These are phyloP conservation scores for Cynocephalus volans DNA, from an alignment of 2,113 vertebrate species.

Conservation along the genomic window DNA sequence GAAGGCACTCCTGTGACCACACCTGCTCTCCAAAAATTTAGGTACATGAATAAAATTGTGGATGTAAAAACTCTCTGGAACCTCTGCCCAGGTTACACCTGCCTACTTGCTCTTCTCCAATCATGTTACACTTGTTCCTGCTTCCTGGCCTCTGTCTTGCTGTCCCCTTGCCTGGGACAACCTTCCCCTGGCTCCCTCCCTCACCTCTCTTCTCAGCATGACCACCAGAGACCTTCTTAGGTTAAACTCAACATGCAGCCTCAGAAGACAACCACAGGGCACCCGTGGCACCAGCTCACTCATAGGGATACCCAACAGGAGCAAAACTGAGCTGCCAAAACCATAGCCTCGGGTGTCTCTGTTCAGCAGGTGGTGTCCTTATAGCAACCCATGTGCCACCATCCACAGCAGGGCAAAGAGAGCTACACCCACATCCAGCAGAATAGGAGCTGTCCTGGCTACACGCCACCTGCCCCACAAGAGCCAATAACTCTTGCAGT, in stretches of 20 bases:
- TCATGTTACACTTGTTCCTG: neutral
- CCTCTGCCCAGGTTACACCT: neutral
- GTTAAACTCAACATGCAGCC: neutral
- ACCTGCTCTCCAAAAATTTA: neutral
- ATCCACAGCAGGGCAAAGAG: neutral
- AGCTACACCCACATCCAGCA: accelerated
- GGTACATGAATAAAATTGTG: neutral
- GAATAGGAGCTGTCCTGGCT: neutral
- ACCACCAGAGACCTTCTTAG: neutral
- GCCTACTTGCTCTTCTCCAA: neutral
- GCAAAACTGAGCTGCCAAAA: neutral
- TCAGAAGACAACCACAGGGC: neutral
- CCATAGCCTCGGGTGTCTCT: accelerated
- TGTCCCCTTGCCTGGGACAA: neutral
- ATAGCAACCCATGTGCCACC: neutral
- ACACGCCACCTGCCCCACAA: neutral
- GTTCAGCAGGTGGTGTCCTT: neutral
- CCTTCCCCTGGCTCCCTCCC: neutral
- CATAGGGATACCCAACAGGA: neutral
- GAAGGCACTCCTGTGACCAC: no score
- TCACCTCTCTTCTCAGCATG: neutral
- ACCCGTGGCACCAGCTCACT: accelerated
- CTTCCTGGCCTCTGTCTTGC: neutral
- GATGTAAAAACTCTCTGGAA: neutral
- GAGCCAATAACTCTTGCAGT: neutral